phyloP scores from a whole-genome alignment of 2,113 vertebrate species.

The Lipotes vexillifer region DNA sequence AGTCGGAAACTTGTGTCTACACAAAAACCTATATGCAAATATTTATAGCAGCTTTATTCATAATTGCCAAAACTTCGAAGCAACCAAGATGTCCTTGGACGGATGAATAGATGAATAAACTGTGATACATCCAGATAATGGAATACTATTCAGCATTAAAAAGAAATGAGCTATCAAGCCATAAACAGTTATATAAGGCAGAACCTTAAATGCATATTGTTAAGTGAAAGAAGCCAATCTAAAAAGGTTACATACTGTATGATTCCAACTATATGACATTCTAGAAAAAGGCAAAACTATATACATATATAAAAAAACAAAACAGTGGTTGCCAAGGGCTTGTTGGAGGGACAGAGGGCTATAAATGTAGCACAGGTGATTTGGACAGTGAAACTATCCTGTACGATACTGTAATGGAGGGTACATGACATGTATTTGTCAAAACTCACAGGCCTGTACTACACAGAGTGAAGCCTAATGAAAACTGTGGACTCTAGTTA shows the following conservation, averaged over 20 bases:
- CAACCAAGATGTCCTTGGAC: not conserved
- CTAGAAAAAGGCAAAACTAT: not conserved
- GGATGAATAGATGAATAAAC: not conserved
- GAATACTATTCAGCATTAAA: not conserved
- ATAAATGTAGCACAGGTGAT: not conserved
- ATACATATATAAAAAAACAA: not conserved
- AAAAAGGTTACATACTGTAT: not conserved
- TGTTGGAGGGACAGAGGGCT: not conserved
- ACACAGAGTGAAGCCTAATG: not conserved
- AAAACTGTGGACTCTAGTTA: not conserved
- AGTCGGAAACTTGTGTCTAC: not conserved
- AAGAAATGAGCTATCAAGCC: not conserved
- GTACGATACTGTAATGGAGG: not conserved
- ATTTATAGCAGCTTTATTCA: not conserved
- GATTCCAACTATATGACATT: not conserved
- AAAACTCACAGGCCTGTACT: not conserved
- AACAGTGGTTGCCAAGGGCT: not conserved
- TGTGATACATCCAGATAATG: not conserved
- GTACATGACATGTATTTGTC: not conserved
- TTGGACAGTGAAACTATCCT: not conserved
- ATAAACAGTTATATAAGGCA: not conserved
- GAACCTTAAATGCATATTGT: not conserved
- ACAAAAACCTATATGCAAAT: not conserved
- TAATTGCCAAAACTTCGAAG: not conserved
- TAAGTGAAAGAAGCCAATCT: not conserved